These are phyloP conservation scores for Cydia strobilella DNA, from an alignment of 1,140 invertebrate species.

Conservation along the genomic window DNA sequence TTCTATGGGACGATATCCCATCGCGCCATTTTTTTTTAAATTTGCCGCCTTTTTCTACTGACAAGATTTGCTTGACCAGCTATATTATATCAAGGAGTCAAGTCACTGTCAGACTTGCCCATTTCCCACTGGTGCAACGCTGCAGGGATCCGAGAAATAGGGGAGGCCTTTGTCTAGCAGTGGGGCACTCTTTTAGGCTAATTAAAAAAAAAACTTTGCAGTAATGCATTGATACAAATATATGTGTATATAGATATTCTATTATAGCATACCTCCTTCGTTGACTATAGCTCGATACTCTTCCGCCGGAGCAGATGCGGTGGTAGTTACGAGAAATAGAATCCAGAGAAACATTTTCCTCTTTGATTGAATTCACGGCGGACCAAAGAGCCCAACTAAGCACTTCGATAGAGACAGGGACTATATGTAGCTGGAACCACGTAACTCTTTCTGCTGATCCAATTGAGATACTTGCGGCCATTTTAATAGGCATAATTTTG, in stretches of 20 bases:
- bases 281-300: slow-evolving; percentile 51
- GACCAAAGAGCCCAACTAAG: slow-evolving; percentile 48
- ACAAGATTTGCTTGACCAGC: too few relatives aligned
- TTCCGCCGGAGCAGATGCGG: slow-evolving; percentile 47
- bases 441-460: slow-evolving; percentile 56
- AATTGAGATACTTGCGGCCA: slow-evolving; percentile 68
- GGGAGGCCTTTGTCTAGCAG: too few relatives aligned
- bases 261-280: slow-evolving; percentile 56
- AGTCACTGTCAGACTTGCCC: too few relatives aligned
- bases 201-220: neutral
- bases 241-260: slow-evolving; percentile 26
- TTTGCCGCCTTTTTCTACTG: too few relatives aligned
- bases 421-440: slow-evolving; percentile 58
- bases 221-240: neutral
- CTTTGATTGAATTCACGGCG: slow-evolving; percentile 44
- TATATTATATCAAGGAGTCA: too few relatives aligned
- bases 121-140: too few relatives aligned
- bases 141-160: too few relatives aligned
- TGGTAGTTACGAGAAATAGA: slow-evolving; percentile 47
- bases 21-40: too few relatives aligned
- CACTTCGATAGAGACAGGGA: slow-evolving; percentile 54
- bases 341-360: slow-evolving; percentile 50
- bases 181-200: too few relatives aligned
- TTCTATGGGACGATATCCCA: too few relatives aligned
- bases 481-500: slow-evolving; percentile 64